Conservation (phyloP, 2,113 vertebrate species). For the Panthera tigris region DNA sequence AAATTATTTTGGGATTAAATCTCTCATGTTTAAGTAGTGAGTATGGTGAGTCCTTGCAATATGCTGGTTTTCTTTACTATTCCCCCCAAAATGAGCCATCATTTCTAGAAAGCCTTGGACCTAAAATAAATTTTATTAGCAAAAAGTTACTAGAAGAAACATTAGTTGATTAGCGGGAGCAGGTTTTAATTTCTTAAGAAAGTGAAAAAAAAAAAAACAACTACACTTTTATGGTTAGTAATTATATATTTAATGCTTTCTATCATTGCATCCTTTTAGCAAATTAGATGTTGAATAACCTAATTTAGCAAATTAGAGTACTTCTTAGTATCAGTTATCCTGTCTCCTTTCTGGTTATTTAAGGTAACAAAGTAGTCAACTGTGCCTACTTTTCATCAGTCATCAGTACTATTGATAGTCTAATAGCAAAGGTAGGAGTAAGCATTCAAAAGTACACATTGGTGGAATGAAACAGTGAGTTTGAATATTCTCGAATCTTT, state of each 20-base stretch:
- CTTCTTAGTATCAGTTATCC: neutral
- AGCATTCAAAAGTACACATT: neutral
- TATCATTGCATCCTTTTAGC: neutral
- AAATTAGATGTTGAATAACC: neutral
- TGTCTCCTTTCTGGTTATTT: neutral
- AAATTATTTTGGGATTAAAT: neutral
- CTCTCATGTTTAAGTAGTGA: neutral
- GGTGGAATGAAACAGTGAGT: neutral
- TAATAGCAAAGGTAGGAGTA: neutral
- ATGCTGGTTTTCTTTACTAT: neutral
- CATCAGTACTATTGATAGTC: neutral
- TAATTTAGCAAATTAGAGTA: neutral
- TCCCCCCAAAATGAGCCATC: neutral
- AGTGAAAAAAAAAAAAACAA: neutral
- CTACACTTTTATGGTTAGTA: neutral
- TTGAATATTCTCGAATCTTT: neutral
- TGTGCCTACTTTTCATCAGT: neutral
- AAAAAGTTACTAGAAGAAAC: neutral
- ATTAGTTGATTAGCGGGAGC: neutral
- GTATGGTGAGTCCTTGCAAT: neutral
- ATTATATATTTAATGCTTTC: neutral
- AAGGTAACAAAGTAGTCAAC: neutral
- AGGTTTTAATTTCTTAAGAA: slow-evolving; percentile 10
- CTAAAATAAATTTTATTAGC: neutral
- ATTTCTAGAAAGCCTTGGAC: neutral